Evolutionary conservation across 2,797 vertebrate genomes (phyloP).

Genomic region (Gobio occitaniae): DNA sequence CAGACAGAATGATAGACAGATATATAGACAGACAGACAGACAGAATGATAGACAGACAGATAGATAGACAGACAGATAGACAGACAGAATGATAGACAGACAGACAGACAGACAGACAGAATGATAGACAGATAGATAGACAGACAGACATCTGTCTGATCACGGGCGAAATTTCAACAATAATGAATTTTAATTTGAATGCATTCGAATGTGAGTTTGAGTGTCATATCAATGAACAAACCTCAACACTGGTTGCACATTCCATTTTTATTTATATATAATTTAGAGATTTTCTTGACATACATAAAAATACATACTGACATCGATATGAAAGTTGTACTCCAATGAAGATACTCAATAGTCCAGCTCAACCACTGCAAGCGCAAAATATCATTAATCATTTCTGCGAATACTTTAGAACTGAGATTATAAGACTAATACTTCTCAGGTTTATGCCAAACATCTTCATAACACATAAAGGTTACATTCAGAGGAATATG

Average conservation of each 20-base stretch:
- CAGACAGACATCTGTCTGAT: neutral
- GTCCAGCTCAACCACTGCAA: constrained; percentile 10
- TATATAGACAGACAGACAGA: too few species aligned
- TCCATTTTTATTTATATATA: constrained; percentile 29
- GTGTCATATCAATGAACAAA: neutral
- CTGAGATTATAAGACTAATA: neutral
- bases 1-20: too few species aligned
- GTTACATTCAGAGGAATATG: constrained; percentile 18
- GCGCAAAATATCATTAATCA: neutral
- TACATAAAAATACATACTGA: neutral
- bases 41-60: too few species aligned
- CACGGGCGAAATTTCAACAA: too few species aligned
- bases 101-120: too few species aligned
- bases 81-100: too few species aligned
- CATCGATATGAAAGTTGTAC: constrained; percentile 14
- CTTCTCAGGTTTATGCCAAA: neutral
- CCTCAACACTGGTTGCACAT: neutral
- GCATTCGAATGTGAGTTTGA: neutral
- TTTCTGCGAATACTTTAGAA: neutral
- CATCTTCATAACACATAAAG: constrained; percentile 16
- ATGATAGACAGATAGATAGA: too few species aligned
- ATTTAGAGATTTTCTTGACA: neutral
- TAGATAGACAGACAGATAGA: too few species aligned
- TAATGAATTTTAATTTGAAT: neutral
- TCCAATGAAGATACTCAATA: neutral